These are phyloP conservation scores for Pseudomyrmex sp. DNA, from an alignment of 1,140 invertebrate species.

Conservation along the genomic window DNA sequence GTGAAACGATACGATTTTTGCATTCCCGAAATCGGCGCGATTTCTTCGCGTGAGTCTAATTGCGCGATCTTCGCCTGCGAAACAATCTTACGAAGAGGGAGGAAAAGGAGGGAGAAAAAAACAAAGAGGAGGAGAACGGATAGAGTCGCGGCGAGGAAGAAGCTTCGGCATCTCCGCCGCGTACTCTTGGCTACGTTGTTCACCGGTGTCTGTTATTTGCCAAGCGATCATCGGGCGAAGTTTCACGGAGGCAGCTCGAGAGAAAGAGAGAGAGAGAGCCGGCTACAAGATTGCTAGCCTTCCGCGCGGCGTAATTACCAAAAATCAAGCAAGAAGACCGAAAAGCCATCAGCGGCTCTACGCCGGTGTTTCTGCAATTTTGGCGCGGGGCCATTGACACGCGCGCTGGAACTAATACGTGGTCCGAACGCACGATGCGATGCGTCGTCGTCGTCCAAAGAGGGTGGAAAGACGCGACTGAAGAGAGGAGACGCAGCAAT, in stretches of 20 bases:
- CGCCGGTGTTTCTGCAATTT: slow-evolving; percentile 76
- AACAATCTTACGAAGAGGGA: slow-evolving; percentile 61
- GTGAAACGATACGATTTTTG: background rate
- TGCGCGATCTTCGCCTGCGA: slow-evolving; percentile 65
- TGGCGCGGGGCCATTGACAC: slow-evolving; percentile 75
- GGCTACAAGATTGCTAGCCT: slow-evolving; percentile 74
- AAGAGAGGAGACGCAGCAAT: background rate
- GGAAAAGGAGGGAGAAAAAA: background rate
- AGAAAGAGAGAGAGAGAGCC: background rate
- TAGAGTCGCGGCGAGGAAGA: slow-evolving; percentile 45
- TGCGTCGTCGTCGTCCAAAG: slow-evolving; percentile 4
- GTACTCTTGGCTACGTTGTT: slow-evolving; percentile 61
- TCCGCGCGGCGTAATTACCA: slow-evolving; percentile 76
- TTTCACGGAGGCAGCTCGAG: slow-evolving; percentile 58
- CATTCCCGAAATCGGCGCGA: slow-evolving; percentile 38
- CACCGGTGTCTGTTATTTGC: slow-evolving; percentile 77
- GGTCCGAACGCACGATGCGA: slow-evolving; percentile 17
- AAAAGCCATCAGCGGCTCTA: slow-evolving; percentile 76
- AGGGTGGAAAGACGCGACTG: background rate
- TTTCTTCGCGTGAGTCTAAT: slow-evolving; percentile 62
- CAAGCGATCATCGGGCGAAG: slow-evolving; percentile 74
- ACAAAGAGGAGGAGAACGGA: background rate
- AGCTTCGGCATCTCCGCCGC: slow-evolving; percentile 46
- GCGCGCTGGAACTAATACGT: slow-evolving; percentile 36
- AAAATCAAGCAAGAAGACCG: slow-evolving; percentile 77